Base-by-base conservation (phyloP, 2,888 invertebrate genomes). In the Iselma pallidipennis region DNA sequence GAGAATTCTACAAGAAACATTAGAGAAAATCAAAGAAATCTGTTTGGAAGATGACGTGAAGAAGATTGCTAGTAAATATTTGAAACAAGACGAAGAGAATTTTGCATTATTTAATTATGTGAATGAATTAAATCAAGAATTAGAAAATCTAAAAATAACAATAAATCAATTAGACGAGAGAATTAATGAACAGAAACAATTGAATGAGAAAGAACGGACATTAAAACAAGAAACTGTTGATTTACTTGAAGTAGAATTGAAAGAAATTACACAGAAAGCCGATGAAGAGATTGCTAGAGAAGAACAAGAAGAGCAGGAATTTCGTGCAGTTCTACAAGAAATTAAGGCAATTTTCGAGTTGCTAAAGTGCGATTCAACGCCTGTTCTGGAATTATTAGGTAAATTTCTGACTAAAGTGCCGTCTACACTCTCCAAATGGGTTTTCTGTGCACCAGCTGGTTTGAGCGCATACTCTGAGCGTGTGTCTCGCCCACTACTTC, bases 61-160 rank as follows among this genome's bases (percentile, higher is more conserved):
- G 66, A 86, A 87, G 16, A 80, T 94, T 49, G 88, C 90, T 9
- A 86, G 86, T 1, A 88, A 91, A 78, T 95, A 92, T 81, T 86
- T 90, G 16, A 89, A 92, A 42, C 89, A 92, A 61, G 95, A 95
- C 75, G 95, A 95, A 72, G 93, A 93, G 78, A 96, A 95, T 83
- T 95, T 95, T 78, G 95, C 95, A 0, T 84, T 95, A 0, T 96
- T 95, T 78, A 95, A 91, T 81, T 95, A 94, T 76, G 94, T 95
- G 23, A 95, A 95, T 78, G 95, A 95, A 77, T 85, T 95, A 59
- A 94, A 94, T 79, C 92, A 90, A 45, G 93, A 94, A 80, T 84
- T 92, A 21, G 92, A 93, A 78, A 84, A 86, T 37, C 79, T 93
- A 7, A 88, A 88, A 68, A 87, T 89, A 66, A 87, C 85, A 59